Evolutionary conservation across 2,113 vertebrate genomes (phyloP).

Genomic region (Melanocharis versteri): DNA sequence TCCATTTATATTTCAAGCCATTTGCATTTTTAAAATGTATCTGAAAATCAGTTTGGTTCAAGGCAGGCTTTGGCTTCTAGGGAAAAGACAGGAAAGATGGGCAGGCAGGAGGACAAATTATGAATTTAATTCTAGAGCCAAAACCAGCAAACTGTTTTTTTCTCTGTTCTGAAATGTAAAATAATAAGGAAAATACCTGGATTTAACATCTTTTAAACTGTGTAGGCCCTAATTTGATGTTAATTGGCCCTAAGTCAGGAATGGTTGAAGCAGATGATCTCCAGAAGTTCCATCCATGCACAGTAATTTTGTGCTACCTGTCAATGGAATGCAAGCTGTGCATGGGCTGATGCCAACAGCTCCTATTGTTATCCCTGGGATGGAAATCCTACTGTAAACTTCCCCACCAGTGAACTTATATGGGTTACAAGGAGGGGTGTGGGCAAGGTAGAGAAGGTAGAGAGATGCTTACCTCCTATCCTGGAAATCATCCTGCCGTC

Average conservation of each 20-base stretch:
- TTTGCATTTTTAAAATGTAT: background rate
- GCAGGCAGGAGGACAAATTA: background rate
- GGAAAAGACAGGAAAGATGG: background rate
- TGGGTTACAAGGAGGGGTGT: background rate
- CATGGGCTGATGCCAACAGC: background rate
- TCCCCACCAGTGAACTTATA: background rate
- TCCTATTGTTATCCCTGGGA: background rate
- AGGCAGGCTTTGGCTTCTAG: background rate
- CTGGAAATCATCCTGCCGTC: background rate
- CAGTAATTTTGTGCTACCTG: background rate
- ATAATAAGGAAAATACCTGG: background rate
- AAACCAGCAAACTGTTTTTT: background rate
- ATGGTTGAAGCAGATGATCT: background rate
- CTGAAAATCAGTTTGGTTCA: background rate
- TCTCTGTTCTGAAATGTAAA: background rate
- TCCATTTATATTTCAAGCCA: background rate
- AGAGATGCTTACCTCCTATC: background rate
- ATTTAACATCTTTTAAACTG: background rate
- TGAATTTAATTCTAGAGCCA: background rate
- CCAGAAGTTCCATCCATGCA: background rate
- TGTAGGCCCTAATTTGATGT: background rate
- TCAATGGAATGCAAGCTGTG: background rate
- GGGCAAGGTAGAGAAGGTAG: background rate
- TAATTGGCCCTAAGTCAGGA: background rate
- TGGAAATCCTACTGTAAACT: background rate